Evolutionary conservation across 2,797 vertebrate genomes (phyloP).

Genomic region (Otolemur crassicaudatus): DNA sequence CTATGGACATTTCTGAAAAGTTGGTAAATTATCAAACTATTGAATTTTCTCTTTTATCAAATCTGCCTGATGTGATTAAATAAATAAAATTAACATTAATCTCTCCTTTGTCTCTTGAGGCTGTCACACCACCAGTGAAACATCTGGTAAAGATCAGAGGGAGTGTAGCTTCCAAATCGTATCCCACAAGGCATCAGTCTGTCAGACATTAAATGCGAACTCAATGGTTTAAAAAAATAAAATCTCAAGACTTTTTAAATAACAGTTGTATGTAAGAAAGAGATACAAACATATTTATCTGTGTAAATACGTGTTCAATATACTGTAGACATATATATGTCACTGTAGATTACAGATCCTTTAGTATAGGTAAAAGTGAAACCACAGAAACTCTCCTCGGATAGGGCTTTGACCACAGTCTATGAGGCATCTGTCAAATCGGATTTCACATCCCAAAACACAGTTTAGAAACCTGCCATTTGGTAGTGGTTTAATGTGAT

Average conservation of each 20-base stretch:
- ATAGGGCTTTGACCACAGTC: slow-evolving; percentile 64
- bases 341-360: slow-evolving; percentile 6
- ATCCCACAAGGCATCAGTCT: slow-evolving; percentile 61
- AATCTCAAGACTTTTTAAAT: slow-evolving; percentile 9
- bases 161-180: slow-evolving; percentile 71
- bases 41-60: slow-evolving; percentile 78
- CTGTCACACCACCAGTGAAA: slow-evolving; percentile 74
- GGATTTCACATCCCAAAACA: slow-evolving; percentile 70
- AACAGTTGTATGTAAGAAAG: slow-evolving; percentile 55
- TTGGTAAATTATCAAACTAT: slow-evolving; percentile 63
- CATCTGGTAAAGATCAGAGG: slow-evolving; percentile 81
- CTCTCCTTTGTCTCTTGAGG: slow-evolving; percentile 79
- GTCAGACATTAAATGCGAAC: slow-evolving; percentile 68
- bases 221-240: slow-evolving; percentile 52
- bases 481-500: slow-evolving; percentile 79
- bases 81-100: slow-evolving; percentile 78
- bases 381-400: slow-evolving; percentile 71
- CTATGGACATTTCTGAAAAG: slow-evolving; percentile 72
- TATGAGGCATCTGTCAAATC: slow-evolving; percentile 57
- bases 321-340: slow-evolving; percentile 17
- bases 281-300: slow-evolving; percentile 23
- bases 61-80: slow-evolving; percentile 80
- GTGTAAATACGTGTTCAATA: slow-evolving; percentile 18
- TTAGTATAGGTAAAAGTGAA: slow-evolving; percentile 53
- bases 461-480: slow-evolving; percentile 74